Evolutionary conservation across 1,140 invertebrate genomes (phyloP).

Genomic region (Drosophila sp.): DNA sequence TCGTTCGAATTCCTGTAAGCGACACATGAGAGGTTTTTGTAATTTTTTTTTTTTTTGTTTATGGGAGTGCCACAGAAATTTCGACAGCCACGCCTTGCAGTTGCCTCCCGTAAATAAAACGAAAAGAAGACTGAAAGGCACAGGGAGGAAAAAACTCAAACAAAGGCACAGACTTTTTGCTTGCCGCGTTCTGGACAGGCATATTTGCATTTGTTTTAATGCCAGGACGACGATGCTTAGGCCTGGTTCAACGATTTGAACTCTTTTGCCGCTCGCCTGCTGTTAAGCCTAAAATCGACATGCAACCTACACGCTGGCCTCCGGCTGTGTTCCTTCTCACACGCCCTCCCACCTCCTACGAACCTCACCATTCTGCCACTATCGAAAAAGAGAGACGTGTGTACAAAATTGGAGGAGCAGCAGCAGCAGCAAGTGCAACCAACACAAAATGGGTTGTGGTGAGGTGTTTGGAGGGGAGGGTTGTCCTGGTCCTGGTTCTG

Average conservation of each 20-base stretch:
- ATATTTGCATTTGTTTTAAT: conserved; percentile 52
- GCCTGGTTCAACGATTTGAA: conserved; percentile 40
- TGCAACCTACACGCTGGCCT: conserved; percentile 50
- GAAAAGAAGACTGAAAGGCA: neutral
- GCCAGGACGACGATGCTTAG: conserved; percentile 42
- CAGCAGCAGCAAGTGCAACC: neutral
- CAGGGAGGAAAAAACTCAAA: conserved; percentile 19
- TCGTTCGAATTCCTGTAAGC: conserved; percentile 3
- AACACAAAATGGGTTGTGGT: conserved; percentile 8
- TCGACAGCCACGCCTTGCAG: conserved; percentile 21
- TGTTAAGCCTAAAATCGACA: conserved; percentile 64
- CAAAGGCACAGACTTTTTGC: conserved; percentile 41
- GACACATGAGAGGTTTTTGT: conserved; percentile 8
- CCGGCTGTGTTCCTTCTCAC: conserved; percentile 37
- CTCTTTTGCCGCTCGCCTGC: conserved; percentile 39
- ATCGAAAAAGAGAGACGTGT: conserved; percentile 4
- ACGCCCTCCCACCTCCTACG: conserved; percentile 13
- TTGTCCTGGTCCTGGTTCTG: neutral
- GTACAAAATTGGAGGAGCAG: conserved; percentile 10
- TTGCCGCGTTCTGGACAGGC: conserved; percentile 36
- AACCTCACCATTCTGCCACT: neutral
- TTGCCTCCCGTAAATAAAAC: conserved; percentile 7
- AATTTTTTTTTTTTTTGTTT: neutral
- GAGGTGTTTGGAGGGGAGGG: neutral
- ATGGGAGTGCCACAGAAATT: conserved; percentile 18